Evolutionary conservation across 2,113 vertebrate species (phyloP).

Genomic region (Chaetorhynchus papuensis): DNA sequence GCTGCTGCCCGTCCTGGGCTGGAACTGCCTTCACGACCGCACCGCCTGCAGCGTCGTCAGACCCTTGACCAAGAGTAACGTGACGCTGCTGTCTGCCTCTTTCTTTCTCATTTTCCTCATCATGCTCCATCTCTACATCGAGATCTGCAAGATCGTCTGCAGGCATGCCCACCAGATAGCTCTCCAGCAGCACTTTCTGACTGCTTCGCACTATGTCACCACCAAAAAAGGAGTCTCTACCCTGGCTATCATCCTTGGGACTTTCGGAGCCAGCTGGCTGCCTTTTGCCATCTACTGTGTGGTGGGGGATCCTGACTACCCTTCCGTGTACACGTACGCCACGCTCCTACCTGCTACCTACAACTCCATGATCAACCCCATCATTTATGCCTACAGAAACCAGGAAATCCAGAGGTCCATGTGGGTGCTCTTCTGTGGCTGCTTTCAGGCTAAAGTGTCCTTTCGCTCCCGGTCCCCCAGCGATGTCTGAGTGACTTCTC

Average conservation of each 20-base stretch:
- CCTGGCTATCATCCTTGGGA: conserved; percentile 92
- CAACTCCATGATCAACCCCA: conserved; percentile 99
- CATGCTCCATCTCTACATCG: conserved; percentile 93
- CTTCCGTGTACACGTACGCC: conserved; percentile 90
- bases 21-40: conserved; percentile 89
- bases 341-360: conserved; percentile 95
- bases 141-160: conserved; percentile 97
- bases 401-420: conserved; percentile 93
- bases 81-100: conserved; percentile 84
- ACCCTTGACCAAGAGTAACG: conserved; percentile 88
- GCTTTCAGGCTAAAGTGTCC: conserved; percentile 86
- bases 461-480: conserved; percentile 94
- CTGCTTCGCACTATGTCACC: conserved; percentile 88
- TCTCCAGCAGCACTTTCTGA: conserved; percentile 96
- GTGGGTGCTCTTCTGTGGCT: conserved; percentile 91
- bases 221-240: conserved; percentile 95
- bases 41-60: conserved; percentile 88
- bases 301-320: conserved; percentile 87
- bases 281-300: conserved; percentile 97
- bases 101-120: conserved; percentile 90
- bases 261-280: conserved; percentile 95
- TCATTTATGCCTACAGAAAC: conserved; percentile 98
- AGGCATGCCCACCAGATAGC: conserved; percentile 96
- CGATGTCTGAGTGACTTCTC: conserved; percentile 81
- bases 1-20: conserved; percentile 89